Evolutionary conservation across 2,888 invertebrate genomes (phyloP), one percentile per base, ranked within the genome.

Genomic region (Neoascia interrupta): DNA sequence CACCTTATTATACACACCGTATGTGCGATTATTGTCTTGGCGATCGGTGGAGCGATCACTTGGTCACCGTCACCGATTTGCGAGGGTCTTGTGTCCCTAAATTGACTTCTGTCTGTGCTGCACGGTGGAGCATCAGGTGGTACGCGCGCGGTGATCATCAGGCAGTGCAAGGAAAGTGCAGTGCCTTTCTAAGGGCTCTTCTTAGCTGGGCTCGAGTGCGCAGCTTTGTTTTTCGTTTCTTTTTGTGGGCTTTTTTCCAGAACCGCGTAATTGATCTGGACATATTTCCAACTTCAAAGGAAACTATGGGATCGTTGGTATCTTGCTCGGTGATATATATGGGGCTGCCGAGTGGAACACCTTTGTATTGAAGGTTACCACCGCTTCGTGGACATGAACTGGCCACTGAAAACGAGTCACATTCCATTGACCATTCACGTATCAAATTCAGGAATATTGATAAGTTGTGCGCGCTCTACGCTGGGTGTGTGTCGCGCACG

Each of bases 371-470:
- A 61, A 70, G 70, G 70, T 70, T 70, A 70, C 70, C 51, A 61
- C 28, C 28, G 49, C 34, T 15, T 26, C 28, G 43, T 45, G 54
- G 34, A 37, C 56, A 56, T 51, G 43, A 70, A 70, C 58, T 58
- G 63, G 64, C 21, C 36, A 21, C 54, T 45, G 39, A 63, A 73
- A 81, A 81, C 81, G 76, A 81, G 81, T 81, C 69, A 56, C 81
- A 81, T 81, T 81, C 81, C 81, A 23, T 81, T 81, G 81, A 72
- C 81, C 81, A 81, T 81, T 81, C 81, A 37, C 63, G 81, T 81
- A 72, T 66, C 43, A 69, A 80, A 80, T 74, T 79, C 79, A 79
- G 73, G 79, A 79, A 79, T 79, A 79, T 68, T 79, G 79, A 79
- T 79, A 79, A 79, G 73, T 43, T 58, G 37, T 26, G 18, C 36